Evolutionary conservation across 2,888 invertebrate species (phyloP), one percentile per base, ranked within the genome.

Genomic region (Eubasilissa splendida): DNA sequence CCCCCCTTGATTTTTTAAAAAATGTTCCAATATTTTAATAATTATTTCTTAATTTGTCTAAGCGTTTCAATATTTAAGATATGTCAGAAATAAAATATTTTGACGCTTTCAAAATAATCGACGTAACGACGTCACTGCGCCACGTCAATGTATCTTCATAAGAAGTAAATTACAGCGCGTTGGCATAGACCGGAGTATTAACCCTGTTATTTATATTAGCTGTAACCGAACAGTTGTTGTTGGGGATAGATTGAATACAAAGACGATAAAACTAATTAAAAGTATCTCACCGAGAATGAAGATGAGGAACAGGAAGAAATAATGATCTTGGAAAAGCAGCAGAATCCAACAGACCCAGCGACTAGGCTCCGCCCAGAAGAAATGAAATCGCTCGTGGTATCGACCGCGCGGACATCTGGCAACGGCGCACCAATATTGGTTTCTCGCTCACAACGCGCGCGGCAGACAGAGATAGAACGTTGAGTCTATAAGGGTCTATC

Each of bases 371-470:
- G 22, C 60, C 59, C 75, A 63, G 50, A 63, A 60, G 52, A 60
- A 75, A 75, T 42, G n/a, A 54, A 76, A 60, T 31, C 14, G 52
- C 33, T 54, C 31, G 73, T 56, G 59, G 58, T 76, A 76, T 76
- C 76, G 76, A 76, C 76, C 76, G 76, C 65, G 65, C 8, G 63
- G 65, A 54, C 22, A 14, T 65, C 54, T 76, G 76, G 65, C 76
- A 76, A 76, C 76, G 33, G 52, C 42, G 76, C 65, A 31, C 4
- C 5, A 54, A 50, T 31, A 22, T 22, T 31, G 54, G 54, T 53
- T 52, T 76, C 76, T n/a, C 76, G 31, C 53, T 65, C 76, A 53
- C 14, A 54, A 11, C n/a, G 53, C 14, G 56, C 66, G 54, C n/a
- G 76, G 11, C 50, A 31, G 65, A 76, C 53, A 54, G 76, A 76